These are phyloP conservation scores for Thunnus albacares DNA, from an alignment of 2,797 vertebrate species.

Conservation along the genomic window DNA sequence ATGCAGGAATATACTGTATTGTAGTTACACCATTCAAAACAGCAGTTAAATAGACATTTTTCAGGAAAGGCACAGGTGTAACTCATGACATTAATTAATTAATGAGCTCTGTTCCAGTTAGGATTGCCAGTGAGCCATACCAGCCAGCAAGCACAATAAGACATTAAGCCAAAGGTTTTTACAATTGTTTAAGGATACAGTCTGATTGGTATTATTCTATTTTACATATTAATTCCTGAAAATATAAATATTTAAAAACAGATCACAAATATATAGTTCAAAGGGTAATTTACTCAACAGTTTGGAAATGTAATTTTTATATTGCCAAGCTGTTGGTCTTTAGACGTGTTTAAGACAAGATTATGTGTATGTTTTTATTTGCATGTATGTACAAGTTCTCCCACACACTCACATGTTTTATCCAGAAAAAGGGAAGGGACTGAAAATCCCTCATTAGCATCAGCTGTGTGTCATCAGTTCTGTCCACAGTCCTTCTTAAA, in stretches of 20 bases:
- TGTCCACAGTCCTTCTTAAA: conserved; percentile 12
- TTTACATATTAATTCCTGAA: too few relatives aligned
- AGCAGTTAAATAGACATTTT: background rate
- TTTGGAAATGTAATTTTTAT: background rate
- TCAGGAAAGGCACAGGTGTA: background rate
- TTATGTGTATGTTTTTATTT: background rate
- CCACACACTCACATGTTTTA: background rate
- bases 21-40: background rate
- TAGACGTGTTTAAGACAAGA: background rate
- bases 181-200: too few relatives aligned
- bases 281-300: background rate
- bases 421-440: background rate
- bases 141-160: background rate
- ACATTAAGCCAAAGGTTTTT: background rate
- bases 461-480: conserved; percentile 7
- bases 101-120: background rate
- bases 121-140: background rate
- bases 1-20: background rate
- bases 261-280: background rate
- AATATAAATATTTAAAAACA: background rate
- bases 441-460: conserved; percentile 36
- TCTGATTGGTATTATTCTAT: too few relatives aligned
- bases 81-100: background rate
- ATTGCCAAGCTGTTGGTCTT: background rate
- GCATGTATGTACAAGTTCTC: background rate